Conservation (phyloP, 2,888 invertebrate species). For the Brenthis daphne region DNA sequence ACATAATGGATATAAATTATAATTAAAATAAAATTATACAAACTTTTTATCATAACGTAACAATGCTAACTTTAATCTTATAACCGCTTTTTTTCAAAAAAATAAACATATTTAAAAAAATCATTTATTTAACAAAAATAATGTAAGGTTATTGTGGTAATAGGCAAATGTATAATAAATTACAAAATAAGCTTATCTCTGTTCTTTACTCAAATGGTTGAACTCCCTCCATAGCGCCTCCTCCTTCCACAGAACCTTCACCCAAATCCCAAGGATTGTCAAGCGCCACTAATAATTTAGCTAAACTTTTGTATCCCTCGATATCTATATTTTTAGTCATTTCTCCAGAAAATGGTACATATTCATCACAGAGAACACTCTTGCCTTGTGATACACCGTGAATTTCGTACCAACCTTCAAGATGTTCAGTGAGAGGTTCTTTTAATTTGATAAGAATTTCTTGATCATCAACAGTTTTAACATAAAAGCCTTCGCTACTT, state of each 20-base stretch:
- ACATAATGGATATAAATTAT: not conserved
- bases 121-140: conserved; percentile 17
- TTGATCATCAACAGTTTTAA: conserved; percentile 75
- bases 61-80: not conserved
- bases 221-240: conserved; percentile 54
- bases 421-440: conserved; percentile 64
- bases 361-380: conserved; percentile 72
- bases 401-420: conserved; percentile 79
- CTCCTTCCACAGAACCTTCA: conserved; percentile 46
- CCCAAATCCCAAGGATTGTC: conserved; percentile 79
- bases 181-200: conserved; percentile 20
- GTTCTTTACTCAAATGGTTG: conserved; percentile 59
- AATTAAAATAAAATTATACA: too few species aligned
- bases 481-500: conserved; percentile 70
- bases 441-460: conserved; percentile 69
- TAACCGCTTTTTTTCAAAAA: not conserved
- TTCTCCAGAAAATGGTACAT: conserved; percentile 65
- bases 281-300: conserved; percentile 64
- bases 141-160: not conserved
- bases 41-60: not conserved
- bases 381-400: conserved; percentile 74
- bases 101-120: not conserved
- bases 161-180: conserved; percentile 14
- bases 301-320: conserved; percentile 71
- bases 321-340: conserved; percentile 69